These are phyloP conservation scores for Drosophila basisetae DNA, from an alignment of 2,888 invertebrate species.

Conservation along the genomic window DNA sequence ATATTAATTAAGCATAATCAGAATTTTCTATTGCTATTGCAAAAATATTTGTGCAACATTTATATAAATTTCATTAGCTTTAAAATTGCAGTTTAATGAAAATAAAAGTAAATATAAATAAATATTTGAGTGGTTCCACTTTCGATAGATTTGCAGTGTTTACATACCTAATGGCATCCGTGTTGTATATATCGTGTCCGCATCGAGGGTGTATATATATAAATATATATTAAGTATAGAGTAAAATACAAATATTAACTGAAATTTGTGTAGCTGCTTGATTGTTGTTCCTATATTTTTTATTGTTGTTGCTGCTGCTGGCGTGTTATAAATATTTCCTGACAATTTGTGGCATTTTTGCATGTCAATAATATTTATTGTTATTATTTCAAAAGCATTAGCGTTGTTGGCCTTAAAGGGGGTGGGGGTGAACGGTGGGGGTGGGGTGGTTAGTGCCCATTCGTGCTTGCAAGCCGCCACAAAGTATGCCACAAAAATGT, in stretches of 20 bases:
- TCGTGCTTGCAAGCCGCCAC: conserved; percentile 51
- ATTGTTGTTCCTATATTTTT: not conserved
- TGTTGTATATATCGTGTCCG: conserved; percentile 1
- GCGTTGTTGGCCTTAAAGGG: conserved; percentile 16
- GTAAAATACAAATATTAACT: conserved; percentile 50
- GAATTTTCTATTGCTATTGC: not conserved
- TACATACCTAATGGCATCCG: not conserved
- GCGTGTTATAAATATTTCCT: conserved; percentile 67
- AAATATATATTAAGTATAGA: not conserved
- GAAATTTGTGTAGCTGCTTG: conserved; percentile 22
- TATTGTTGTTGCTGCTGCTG: conserved; percentile 10
- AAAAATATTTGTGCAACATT: not conserved
- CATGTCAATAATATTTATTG: conserved; percentile 75
- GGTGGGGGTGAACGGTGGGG: not conserved
- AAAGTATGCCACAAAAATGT: conserved; percentile 64
- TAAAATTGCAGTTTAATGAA: not conserved
- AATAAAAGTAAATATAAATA: not conserved
- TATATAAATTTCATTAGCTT: not conserved
- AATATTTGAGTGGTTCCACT: not conserved
- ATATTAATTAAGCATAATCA: not conserved
- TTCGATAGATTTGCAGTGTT: no score
- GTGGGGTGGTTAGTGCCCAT: not conserved
- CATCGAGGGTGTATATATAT: not conserved
- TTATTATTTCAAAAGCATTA: conserved; percentile 70
- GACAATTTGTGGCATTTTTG: conserved; percentile 69